Conservation (phyloP, 2,113 vertebrate species). For the Clupea harengus region DNA sequence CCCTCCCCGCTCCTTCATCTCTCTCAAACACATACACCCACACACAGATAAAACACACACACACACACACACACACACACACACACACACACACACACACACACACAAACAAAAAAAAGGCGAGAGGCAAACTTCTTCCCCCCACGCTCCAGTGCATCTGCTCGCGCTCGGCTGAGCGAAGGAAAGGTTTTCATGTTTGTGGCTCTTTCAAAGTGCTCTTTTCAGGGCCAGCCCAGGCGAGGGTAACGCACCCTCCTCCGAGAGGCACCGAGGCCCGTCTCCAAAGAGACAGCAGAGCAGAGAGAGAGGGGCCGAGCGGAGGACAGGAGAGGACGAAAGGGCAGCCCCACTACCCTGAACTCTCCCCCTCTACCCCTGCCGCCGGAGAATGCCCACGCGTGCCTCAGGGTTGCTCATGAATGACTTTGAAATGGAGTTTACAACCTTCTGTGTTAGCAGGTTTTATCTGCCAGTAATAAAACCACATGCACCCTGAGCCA, state of each 20-base stretch:
- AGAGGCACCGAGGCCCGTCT: not conserved
- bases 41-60: not conserved
- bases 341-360: not conserved
- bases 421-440: too few species aligned
- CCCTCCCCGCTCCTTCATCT: not conserved
- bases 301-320: not conserved
- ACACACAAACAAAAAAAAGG: not conserved
- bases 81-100: conserved; percentile 18
- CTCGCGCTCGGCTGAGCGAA: not conserved
- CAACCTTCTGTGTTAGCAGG: too few species aligned
- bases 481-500: too few species aligned
- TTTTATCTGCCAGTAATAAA: too few species aligned
- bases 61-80: conserved; percentile 28
- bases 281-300: not conserved
- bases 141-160: not conserved
- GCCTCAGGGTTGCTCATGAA: too few species aligned
- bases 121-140: not conserved
- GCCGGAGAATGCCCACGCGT: too few species aligned
- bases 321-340: not conserved
- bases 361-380: not conserved
- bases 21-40: not conserved
- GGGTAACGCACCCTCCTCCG: not conserved
- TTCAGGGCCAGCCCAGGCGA: not conserved
- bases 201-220: not conserved
- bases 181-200: not conserved